A percentile compares a stretch with the other conserved stretches of the same genome.
Conservation (phyloP, 2,888 invertebrate genomes). For the Tigriopus californicus region DNA sequence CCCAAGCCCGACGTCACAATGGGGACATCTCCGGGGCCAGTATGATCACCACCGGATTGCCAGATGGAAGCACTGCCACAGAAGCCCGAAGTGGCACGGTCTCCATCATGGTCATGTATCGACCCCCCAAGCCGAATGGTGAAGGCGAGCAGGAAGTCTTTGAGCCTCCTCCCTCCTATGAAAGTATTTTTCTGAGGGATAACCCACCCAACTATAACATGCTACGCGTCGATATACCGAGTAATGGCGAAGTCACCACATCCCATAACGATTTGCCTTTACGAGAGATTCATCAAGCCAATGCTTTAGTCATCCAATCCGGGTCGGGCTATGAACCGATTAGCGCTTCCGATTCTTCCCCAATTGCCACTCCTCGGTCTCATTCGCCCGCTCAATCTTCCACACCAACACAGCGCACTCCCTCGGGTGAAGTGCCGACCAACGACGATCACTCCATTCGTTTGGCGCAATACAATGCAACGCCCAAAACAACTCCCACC, state of each 20-base stretch:
- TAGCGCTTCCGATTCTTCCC: no score
- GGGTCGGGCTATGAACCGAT: no score
- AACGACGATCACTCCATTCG: no score
- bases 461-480: no score
- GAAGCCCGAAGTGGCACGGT: constrained; percentile 2
- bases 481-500: no score
- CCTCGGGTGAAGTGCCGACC: no score
- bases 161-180: constrained; percentile 14
- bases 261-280: no score
- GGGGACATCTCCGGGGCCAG: not conserved
- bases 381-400: no score
- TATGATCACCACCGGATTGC: not conserved
- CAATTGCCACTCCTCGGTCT: no score
- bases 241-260: not conserved
- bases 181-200: constrained; percentile 8
- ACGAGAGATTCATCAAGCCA: no score
- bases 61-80: not conserved
- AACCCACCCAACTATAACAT: constrained; percentile 15
- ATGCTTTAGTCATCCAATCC: no score
- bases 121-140: not conserved
- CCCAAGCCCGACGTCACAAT: not conserved
- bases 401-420: no score
- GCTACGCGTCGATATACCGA: constrained; percentile 1
- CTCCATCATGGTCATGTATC: constrained; percentile 16
- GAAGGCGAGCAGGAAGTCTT: not conserved